Conservation (phyloP, 2,797 vertebrate genomes). For the Gephyroberyx darwinii region DNA sequence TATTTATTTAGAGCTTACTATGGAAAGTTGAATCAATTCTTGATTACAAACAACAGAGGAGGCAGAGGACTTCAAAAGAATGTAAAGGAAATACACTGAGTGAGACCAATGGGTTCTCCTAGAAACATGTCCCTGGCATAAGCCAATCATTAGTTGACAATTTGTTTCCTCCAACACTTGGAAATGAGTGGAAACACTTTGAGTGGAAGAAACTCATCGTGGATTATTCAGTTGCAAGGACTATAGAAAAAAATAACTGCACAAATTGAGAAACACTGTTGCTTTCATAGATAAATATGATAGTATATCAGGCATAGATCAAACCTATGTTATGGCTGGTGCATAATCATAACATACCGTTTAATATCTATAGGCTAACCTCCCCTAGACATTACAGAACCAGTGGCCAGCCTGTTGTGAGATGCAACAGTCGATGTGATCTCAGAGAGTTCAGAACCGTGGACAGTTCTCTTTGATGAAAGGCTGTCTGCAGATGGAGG, state of each 20-base stretch:
- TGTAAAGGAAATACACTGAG: background rate
- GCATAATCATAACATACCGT: too few species aligned
- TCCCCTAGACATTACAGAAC: background rate
- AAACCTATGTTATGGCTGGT: too few species aligned
- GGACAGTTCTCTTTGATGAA: constrained; percentile 68
- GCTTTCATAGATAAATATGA: background rate
- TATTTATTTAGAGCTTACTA: constrained; percentile 21
- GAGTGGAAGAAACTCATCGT: too few species aligned
- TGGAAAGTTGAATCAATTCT: constrained; percentile 2
- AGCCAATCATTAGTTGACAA: too few species aligned
- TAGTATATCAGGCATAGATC: background rate
- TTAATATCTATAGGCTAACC: background rate
- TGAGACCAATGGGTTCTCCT: too few species aligned
- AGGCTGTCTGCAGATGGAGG: constrained; percentile 24
- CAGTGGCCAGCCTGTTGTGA: constrained; percentile 6
- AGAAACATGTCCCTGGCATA: too few species aligned
- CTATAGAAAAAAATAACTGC: too few species aligned
- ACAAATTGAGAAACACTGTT: too few species aligned
- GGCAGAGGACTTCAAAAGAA: background rate
- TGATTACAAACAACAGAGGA: background rate
- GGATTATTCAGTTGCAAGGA: too few species aligned
- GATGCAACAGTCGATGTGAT: constrained; percentile 4
- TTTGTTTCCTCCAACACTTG: too few species aligned
- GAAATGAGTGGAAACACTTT: too few species aligned
- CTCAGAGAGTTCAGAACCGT: constrained; percentile 67